Percentiles rank a stretch among this genome's conserved stretches.
Evolutionary conservation across 2,888 invertebrate genomes (phyloP).

Genomic region (Syrista parreyssii): DNA sequence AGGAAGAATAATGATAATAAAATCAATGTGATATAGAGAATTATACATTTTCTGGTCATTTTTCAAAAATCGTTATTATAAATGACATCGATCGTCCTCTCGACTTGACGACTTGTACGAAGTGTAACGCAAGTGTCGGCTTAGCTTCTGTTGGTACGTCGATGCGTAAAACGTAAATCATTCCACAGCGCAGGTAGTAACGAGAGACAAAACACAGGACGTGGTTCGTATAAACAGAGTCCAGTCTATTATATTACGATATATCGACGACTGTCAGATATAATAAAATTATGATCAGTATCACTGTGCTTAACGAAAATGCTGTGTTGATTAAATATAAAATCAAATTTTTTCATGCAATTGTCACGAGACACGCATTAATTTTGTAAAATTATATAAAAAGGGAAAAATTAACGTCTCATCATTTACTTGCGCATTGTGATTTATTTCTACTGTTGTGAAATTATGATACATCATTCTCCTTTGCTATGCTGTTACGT

Average conservation of each 20-base stretch:
- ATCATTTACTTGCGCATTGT: not conserved
- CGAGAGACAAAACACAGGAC: conserved; percentile 30
- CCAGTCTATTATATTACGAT: not conserved
- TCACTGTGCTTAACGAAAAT: not conserved
- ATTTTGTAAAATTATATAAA: not conserved
- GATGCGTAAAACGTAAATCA: not conserved
- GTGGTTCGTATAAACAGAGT: conserved; percentile 1
- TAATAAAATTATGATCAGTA: not conserved
- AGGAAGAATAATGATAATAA: not conserved
- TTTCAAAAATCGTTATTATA: not conserved
- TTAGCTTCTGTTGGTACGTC: not conserved
- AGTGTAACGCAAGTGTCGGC: not conserved
- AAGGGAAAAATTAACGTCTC: not conserved
- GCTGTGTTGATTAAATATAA: not conserved
- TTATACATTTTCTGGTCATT: not conserved
- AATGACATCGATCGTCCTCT: not conserved
- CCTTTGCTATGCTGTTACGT: not conserved
- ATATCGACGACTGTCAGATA: not conserved
- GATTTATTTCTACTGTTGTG: not conserved
- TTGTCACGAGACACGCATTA: not conserved
- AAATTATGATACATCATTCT: not conserved
- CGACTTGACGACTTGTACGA: not conserved
- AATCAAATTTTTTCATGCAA: not conserved
- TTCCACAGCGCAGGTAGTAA: conserved; percentile 22
- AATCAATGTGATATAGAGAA: not conserved